Conservation (phyloP, 1,140 invertebrate genomes). For the Drosophila santomea region DNA sequence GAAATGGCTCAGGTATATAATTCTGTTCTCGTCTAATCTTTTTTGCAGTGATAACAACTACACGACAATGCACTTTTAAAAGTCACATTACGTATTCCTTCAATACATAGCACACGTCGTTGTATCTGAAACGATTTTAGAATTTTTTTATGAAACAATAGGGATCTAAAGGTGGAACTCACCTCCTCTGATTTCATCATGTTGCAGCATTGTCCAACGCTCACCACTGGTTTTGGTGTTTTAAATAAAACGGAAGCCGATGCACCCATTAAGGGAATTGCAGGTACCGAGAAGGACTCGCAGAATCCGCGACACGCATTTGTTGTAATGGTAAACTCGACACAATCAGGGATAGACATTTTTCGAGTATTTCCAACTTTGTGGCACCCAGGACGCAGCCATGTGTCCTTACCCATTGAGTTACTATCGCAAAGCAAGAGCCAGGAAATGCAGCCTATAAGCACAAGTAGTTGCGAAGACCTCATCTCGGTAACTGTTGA, state of each 20-base stretch:
- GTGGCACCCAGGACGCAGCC: constrained; percentile 87
- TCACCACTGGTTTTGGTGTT: constrained; percentile 88
- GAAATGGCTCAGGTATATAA: constrained; percentile 29
- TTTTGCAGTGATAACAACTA: constrained; percentile 94
- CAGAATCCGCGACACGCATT: constrained; percentile 95
- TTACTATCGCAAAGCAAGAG: constrained; percentile 31
- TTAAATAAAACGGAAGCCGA: constrained; percentile 86
- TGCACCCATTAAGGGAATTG: constrained; percentile 86
- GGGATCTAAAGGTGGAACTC: constrained; percentile 65
- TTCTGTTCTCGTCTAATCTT: constrained; percentile 86
- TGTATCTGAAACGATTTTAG: constrained; percentile 60
- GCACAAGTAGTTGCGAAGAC: constrained; percentile 24
- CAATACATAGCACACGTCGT: constrained; percentile 89
- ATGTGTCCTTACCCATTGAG: constrained; percentile 81
- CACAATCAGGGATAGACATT: constrained; percentile 92
- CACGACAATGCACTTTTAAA: constrained; percentile 94
- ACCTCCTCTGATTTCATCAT: constrained; percentile 94
- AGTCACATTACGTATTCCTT: constrained; percentile 90
- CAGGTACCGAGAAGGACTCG: constrained; percentile 91
- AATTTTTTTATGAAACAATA: background rate
- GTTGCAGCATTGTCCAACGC: constrained; percentile 94
- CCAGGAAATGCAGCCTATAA: constrained; percentile 30
- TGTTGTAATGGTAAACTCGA: constrained; percentile 93
- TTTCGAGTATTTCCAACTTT: constrained; percentile 90
- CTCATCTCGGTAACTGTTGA: constrained; percentile 53